phyloP scores from a whole-genome alignment of 2,797 vertebrate species.

The Manis javanica region DNA sequence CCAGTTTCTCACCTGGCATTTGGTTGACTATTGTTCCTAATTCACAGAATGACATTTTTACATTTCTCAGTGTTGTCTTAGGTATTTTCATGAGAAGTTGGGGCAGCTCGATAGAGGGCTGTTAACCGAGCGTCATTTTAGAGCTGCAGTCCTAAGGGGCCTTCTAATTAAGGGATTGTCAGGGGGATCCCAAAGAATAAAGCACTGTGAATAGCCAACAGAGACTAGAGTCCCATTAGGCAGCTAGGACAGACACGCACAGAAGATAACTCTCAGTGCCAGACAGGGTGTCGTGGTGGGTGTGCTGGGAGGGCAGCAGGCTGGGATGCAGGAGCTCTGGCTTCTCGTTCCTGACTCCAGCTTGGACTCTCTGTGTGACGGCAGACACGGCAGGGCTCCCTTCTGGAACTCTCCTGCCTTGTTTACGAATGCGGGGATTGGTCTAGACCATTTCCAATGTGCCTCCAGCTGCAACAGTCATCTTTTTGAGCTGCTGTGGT shows the following conservation, averaged over 20 bases:
- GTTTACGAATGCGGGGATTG: slow-evolving; percentile 66
- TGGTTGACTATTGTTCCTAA: not conserved
- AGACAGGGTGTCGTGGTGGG: not conserved
- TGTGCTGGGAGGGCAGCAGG: rapidly evolving
- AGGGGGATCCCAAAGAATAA: not conserved
- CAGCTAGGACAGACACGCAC: not conserved
- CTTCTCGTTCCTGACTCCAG: not conserved
- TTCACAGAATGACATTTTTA: not conserved
- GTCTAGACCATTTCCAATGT: slow-evolving; percentile 10
- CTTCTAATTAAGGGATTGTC: not conserved
- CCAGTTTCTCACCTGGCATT: not conserved
- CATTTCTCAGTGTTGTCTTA: not conserved
- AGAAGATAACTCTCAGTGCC: not conserved
- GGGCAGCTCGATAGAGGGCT: not conserved
- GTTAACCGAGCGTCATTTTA: not conserved
- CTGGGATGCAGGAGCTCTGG: not conserved
- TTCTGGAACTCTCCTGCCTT: slow-evolving; percentile 60
- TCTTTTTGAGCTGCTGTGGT: not conserved
- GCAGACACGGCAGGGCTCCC: not conserved
- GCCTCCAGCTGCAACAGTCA: not conserved
- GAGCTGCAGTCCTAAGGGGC: not conserved
- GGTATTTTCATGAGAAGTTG: not conserved
- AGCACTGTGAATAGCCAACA: not conserved
- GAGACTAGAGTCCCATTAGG: not conserved
- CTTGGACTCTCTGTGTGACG: not conserved